Percentiles rank a stretch among this genome's conserved stretches.
Evolutionary conservation across 2,797 vertebrate species (phyloP).

Genomic region (Selene dorsalis): DNA sequence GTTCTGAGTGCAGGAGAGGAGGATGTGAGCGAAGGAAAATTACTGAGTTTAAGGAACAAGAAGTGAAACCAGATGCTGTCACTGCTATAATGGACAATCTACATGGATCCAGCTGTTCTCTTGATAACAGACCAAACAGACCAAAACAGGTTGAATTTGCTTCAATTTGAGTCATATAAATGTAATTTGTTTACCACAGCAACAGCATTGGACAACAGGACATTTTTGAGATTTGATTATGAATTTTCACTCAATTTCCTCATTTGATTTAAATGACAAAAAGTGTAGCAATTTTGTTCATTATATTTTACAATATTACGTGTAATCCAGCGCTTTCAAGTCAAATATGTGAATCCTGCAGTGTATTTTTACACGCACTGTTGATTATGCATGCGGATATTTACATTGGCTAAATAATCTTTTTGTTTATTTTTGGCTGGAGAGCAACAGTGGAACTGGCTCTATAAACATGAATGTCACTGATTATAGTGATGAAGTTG

Average conservation of each 20-base stretch:
- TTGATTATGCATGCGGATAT: constrained; percentile 7
- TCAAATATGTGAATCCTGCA: constrained; percentile 13
- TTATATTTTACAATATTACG: neutral
- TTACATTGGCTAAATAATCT: neutral
- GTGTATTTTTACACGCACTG: constrained; percentile 19
- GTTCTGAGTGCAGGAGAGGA: constrained; percentile 64
- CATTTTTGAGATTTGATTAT: neutral
- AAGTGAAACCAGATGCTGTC: constrained; percentile 70
- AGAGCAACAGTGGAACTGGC: too few species aligned
- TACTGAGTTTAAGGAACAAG: constrained; percentile 24
- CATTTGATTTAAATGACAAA: too few species aligned
- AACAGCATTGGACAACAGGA: too few species aligned
- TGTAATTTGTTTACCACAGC: neutral
- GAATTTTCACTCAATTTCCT: too few species aligned
- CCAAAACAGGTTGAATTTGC: constrained; percentile 81
- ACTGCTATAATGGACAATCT: constrained; percentile 67
- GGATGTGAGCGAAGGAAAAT: constrained; percentile 52
- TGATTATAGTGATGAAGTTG: too few species aligned
- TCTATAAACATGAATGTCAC: too few species aligned
- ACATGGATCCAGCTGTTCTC: constrained; percentile 47
- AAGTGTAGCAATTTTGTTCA: neutral
- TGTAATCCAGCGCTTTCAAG: constrained; percentile 15
- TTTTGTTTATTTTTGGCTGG: neutral
- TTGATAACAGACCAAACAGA: constrained; percentile 38
- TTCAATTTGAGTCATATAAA: constrained; percentile 6